Base-by-base conservation (phyloP, 2,888 invertebrate genomes). In the Drosophila robusta region DNA sequence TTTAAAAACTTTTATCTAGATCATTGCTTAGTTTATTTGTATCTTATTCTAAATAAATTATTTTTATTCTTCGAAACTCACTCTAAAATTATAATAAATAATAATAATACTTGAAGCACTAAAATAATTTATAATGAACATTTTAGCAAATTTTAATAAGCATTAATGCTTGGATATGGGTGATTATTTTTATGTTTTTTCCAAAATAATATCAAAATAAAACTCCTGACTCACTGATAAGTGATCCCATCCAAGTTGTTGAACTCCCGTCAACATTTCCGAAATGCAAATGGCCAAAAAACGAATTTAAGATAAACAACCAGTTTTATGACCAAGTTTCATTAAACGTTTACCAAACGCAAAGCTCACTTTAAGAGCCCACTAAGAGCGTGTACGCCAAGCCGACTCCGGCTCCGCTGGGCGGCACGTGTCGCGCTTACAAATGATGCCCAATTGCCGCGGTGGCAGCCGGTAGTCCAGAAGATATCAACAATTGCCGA, bases 271-370 rank as follows among this genome's bases (percentile, higher is more conserved):
- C 38, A 58, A 64, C 67, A 71, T 62, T 61, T 70, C 69, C 66
- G 66, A 78, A 73, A 82, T 78, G 75, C 86, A 85, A 85, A 85
- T 75, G 26, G 46, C 29, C 50, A 42, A 46, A 47, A 57, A 75
- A 42, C 45, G 60, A 70, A 76, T 78, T 83, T 72, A 70, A 75
- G 75, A 86, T 83, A 74, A 83, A 76, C 75, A 83, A 83, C 71
- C 56, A 72, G 69, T 70, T 86, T 83, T 75, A 83, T 64, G 78
- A 74, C 61, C 83, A 61, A 86, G 83, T 86, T 83, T 83, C 74
- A 86, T 86, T 78, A 73, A 83, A 75, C 68, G 73, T 70, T 86
- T 83, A 76, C 85, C 82, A 77, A 86, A 80, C 71, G 72, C 56
- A 41, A 66, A 60, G 67, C 41, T 69, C 41, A 60, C 54, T 65